These are phyloP conservation scores for Microdon myrmicae DNA, from an alignment of 2,888 invertebrate species.

Conservation along the genomic window DNA sequence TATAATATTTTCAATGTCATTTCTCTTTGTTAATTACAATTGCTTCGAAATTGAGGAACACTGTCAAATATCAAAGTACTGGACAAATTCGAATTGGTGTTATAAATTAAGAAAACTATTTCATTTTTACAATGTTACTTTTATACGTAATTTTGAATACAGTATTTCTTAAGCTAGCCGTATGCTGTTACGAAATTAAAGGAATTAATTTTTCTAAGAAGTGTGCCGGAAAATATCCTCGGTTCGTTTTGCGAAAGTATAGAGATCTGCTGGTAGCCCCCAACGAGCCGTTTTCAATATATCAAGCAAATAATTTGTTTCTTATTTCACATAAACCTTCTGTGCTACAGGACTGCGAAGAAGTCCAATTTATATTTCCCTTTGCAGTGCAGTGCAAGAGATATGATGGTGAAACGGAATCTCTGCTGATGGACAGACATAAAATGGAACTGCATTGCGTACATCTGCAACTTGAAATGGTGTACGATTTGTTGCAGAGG, in stretches of 20 bases:
- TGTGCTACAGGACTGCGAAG: background rate
- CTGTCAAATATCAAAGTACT: no score
- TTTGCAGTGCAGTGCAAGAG: no score
- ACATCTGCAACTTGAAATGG: constrained; percentile 2
- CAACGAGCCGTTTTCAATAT: constrained; percentile 7
- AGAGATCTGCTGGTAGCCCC: background rate
- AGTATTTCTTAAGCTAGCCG: no score
- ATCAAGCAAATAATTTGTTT: background rate
- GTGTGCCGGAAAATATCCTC: background rate
- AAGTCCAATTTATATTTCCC: background rate
- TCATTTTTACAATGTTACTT: no score
- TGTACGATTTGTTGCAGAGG: constrained; percentile 4
- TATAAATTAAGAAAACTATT: no score
- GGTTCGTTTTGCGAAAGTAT: background rate
- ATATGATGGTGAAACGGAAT: background rate
- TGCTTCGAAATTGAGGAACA: no score
- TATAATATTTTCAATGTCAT: no score
- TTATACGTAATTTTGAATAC: no score
- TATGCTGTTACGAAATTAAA: background rate
- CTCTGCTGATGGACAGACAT: background rate
- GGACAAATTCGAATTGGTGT: no score
- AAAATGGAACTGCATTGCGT: constrained; percentile 2
- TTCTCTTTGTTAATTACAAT: no score
- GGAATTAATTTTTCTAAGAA: background rate
- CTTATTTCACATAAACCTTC: background rate